phyloP scores from a whole-genome alignment of 2,888 invertebrate species.

The Drosophila cyrtoloma region DNA sequence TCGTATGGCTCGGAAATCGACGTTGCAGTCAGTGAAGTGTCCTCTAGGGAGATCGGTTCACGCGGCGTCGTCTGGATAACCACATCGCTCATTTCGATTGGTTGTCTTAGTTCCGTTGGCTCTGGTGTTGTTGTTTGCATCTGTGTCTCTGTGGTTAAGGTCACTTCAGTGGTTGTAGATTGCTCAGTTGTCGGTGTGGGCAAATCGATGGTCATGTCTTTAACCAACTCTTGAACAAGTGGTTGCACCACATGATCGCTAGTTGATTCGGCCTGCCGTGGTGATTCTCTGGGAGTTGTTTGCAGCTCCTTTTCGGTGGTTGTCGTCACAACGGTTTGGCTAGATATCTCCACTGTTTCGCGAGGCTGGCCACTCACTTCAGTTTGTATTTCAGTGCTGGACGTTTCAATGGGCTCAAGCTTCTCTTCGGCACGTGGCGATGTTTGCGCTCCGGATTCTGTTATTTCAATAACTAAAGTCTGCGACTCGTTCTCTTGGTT shows the following conservation, averaged over 20 bases:
- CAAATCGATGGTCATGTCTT: conserved; percentile 82
- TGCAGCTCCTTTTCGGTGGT: conserved; percentile 83
- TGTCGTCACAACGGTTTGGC: conserved; percentile 75
- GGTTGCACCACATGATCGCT: conserved; percentile 82
- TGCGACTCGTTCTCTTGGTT: conserved; percentile 83
- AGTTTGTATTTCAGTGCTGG: conserved; percentile 65
- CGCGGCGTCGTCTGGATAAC: conserved; percentile 83
- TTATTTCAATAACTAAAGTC: conserved; percentile 78
- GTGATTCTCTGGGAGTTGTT: conserved; percentile 80
- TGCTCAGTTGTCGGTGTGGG: conserved; percentile 69
- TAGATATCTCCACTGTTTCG: conserved; percentile 79
- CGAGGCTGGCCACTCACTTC: conserved; percentile 66
- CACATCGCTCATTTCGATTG: conserved; percentile 66
- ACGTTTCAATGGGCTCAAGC: conserved; percentile 34
- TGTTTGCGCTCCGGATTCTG: conserved; percentile 84
- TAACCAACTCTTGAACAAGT: conserved; percentile 84
- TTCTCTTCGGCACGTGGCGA: conserved; percentile 74
- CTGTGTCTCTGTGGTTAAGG: conserved; percentile 62
- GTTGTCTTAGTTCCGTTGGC: conserved; percentile 58
- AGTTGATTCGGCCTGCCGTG: conserved; percentile 59
- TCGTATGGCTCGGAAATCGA: conserved; percentile 85
- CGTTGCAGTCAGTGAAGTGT: conserved; percentile 70
- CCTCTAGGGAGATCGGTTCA: conserved; percentile 65
- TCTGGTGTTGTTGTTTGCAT: conserved; percentile 76
- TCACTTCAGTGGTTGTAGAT: conserved; percentile 79